A percentile compares a stretch with the other conserved stretches of the same genome.
Evolutionary conservation across 2,113 vertebrate genomes (phyloP).

Genomic region (Ammodytes marinus): DNA sequence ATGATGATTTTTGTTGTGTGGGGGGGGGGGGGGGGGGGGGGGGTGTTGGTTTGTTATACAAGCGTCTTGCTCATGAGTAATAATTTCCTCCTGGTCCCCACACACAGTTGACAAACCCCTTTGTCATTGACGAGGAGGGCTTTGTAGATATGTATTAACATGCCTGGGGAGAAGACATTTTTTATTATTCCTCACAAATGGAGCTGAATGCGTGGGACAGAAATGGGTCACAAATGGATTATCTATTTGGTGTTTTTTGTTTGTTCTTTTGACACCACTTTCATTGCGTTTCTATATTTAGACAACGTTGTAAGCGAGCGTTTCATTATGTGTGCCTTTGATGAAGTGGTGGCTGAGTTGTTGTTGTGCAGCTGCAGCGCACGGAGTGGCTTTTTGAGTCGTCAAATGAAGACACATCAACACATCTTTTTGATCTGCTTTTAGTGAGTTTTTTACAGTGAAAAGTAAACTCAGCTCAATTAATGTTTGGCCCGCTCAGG

Average conservation of each 20-base stretch:
- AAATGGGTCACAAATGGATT: constrained; percentile 83
- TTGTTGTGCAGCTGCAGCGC: constrained; percentile 23
- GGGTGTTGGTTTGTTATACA: constrained; percentile 61
- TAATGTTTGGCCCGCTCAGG: not conserved
- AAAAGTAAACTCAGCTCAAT: constrained; percentile 25
- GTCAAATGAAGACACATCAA: constrained; percentile 31
- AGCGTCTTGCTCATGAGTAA: constrained; percentile 59
- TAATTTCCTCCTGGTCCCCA: constrained; percentile 68
- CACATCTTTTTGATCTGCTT: constrained; percentile 9
- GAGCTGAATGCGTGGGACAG: constrained; percentile 67
- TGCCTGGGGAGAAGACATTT: constrained; percentile 59
- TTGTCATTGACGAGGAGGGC: constrained; percentile 64
- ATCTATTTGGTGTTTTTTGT: constrained; percentile 67
- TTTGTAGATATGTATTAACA: constrained; percentile 75
- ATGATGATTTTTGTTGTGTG: constrained; percentile 24
- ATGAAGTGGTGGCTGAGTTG: constrained; percentile 44
- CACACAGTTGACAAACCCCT: constrained; percentile 58
- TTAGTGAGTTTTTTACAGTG: constrained; percentile 13
- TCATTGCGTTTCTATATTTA: constrained; percentile 72
- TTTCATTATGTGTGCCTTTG: constrained; percentile 68
- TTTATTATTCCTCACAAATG: constrained; percentile 73
- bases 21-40: too few relatives aligned
- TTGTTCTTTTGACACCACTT: constrained; percentile 72
- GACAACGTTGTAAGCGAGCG: constrained; percentile 39
- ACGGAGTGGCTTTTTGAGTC: constrained; percentile 36